A percentile compares a stretch with the other conserved stretches of the same genome.
These are phyloP conservation scores for Theodoxus fluviatilis DNA, from an alignment of 2,888 invertebrate genomes.

Conservation along the genomic window DNA sequence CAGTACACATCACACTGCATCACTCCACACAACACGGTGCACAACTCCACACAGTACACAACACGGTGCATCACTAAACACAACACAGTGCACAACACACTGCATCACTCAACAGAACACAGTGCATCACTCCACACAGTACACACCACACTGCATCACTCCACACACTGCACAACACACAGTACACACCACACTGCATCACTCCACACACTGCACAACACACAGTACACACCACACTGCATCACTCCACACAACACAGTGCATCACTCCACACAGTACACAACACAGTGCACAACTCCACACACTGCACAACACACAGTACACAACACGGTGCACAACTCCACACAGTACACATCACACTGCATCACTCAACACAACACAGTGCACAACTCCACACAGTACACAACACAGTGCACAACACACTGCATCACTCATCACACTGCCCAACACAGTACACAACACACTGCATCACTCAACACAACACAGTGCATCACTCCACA, in stretches of 20 bases:
- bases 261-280: no score
- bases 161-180: no score
- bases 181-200: no score
- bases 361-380: background rate
- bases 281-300: background rate
- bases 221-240: no score
- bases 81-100: background rate
- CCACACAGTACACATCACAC: background rate
- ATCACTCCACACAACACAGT: no score
- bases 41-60: background rate
- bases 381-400: conserved; percentile 5
- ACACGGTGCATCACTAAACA: conserved; percentile 3
- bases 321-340: conserved; percentile 9
- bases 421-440: background rate
- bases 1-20: no score
- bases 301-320: background rate
- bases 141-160: background rate
- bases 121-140: background rate
- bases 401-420: background rate
- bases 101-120: background rate
- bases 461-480: background rate
- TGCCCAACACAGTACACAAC: background rate
- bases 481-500: background rate
- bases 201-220: no score
- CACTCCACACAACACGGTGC: conserved; percentile 1